Evolutionary conservation across 2,888 invertebrate species (phyloP).

Genomic region (Ctena decussata): DNA sequence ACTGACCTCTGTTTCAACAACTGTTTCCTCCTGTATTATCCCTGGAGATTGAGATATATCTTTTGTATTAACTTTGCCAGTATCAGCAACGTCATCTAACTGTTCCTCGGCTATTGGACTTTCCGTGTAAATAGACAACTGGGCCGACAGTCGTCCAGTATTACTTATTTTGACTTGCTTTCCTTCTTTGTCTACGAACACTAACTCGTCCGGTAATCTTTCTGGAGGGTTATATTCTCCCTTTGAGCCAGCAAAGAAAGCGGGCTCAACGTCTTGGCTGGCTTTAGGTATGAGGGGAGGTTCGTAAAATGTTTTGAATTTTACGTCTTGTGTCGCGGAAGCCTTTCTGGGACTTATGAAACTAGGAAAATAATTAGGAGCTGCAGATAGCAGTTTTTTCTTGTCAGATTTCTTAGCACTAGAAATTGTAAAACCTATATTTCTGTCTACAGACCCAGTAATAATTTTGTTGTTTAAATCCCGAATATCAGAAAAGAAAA

Average conservation of each 20-base stretch:
- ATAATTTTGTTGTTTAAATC: conserved; percentile 79
- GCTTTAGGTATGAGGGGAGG: conserved; percentile 80
- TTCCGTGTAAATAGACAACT: conserved; percentile 11
- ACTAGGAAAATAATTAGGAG: conserved; percentile 66
- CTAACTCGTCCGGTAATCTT: conserved; percentile 71
- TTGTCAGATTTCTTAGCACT: conserved; percentile 15
- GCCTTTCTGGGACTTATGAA: conserved; percentile 81
- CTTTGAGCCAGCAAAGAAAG: conserved; percentile 76
- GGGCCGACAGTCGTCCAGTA: conserved; percentile 42
- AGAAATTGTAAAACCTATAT: conserved; percentile 57
- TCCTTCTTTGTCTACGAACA: conserved; percentile 66
- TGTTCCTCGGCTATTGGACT: conserved; percentile 10
- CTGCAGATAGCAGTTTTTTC: conserved; percentile 34
- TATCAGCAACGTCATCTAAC: neutral
- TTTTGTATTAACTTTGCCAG: neutral
- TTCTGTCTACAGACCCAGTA: conserved; percentile 67
- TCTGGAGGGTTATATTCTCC: conserved; percentile 73
- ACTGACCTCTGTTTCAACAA: neutral
- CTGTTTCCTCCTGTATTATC: neutral
- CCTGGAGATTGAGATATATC: neutral
- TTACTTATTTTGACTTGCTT: conserved; percentile 57
- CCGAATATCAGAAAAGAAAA: conserved; percentile 78
- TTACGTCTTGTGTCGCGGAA: conserved; percentile 60
- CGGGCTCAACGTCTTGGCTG: conserved; percentile 74
- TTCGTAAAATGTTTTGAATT: conserved; percentile 74